Evolutionary conservation across 2,797 vertebrate genomes (phyloP).

Genomic region (Lepus oiostolus): DNA sequence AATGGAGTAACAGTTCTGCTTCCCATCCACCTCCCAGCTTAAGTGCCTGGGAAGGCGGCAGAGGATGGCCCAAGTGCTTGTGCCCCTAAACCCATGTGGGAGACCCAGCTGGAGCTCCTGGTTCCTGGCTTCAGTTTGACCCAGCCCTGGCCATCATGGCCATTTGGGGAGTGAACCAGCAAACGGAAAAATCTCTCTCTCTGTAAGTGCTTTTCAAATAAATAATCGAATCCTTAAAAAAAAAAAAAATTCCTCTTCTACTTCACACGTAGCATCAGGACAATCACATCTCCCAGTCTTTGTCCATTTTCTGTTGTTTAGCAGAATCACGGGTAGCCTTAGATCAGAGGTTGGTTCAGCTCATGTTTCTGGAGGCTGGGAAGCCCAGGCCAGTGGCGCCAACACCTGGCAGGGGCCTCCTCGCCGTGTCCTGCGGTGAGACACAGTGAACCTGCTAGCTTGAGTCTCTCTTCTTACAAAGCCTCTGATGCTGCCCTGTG

Average conservation of each 20-base stretch:
- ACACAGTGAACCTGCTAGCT: neutral
- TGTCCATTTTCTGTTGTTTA: neutral
- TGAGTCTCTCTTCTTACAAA: neutral
- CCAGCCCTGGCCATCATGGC: no score
- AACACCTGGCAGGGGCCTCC: neutral
- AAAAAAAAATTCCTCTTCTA: constrained; percentile 6
- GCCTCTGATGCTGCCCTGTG: neutral
- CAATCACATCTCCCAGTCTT: neutral
- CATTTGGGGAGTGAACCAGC: no score
- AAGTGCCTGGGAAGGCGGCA: no score
- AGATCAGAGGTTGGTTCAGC: neutral
- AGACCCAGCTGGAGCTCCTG: no score
- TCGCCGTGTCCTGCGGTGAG: neutral
- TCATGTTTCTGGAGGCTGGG: neutral
- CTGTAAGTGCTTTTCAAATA: no score
- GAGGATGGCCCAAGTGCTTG: no score
- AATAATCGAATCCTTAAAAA: neutral
- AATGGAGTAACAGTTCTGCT: no score
- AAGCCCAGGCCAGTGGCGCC: neutral
- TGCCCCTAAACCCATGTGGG: no score
- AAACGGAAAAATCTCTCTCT: no score
- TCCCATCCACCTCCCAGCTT: no score
- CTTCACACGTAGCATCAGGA: constrained; percentile 7
- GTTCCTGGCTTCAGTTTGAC: no score
- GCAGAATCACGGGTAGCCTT: neutral